phyloP scores from a whole-genome alignment of 2,113 vertebrate species.

The Lynx canadensis region DNA sequence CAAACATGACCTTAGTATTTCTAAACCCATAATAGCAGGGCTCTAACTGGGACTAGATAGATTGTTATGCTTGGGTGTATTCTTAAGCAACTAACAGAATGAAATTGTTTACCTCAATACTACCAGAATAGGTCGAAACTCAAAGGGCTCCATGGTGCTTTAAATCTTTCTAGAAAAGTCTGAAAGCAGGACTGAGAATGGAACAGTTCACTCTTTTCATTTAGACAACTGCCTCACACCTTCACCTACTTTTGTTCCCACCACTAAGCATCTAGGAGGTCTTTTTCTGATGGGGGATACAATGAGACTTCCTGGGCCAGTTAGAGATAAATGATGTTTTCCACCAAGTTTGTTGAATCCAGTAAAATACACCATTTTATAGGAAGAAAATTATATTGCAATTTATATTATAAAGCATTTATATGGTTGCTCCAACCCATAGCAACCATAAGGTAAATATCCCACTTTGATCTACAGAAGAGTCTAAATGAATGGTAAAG shows the following conservation, averaged over 20 bases:
- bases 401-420: too few relatives aligned
- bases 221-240: background rate
- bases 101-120: background rate
- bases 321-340: constrained; percentile 35
- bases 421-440: background rate
- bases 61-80: background rate
- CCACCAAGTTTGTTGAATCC: background rate
- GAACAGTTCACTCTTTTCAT: background rate
- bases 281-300: background rate
- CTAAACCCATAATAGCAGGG: background rate
- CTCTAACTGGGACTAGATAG: background rate
- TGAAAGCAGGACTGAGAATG: background rate
- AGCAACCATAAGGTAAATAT: background rate
- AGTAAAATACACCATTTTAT: constrained; percentile 11
- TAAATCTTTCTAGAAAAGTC: background rate
- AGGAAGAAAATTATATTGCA: background rate
- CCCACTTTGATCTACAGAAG: background rate
- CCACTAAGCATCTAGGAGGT: background rate
- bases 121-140: background rate
- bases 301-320: background rate
- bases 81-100: background rate
- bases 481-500: background rate
- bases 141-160: background rate
- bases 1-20: constrained; percentile 20
- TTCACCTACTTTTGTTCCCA: background rate